Percentiles rank a stretch among this genome's conserved stretches.
Evolutionary conservation across 2,797 vertebrate species (phyloP).

Genomic region (Chelon labrosus): DNA sequence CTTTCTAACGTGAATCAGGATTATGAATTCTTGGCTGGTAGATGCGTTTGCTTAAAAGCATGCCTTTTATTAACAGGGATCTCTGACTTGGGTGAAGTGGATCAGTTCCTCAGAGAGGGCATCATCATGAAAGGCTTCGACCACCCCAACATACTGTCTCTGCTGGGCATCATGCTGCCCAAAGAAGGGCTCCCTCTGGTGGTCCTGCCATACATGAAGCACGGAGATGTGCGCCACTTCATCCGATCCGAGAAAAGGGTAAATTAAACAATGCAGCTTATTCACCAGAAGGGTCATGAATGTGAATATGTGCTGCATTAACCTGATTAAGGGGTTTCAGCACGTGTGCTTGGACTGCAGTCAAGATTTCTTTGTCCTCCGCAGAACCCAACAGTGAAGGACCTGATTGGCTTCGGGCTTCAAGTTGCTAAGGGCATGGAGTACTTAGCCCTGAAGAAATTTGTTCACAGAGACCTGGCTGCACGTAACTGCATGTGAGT

Average conservation of each 20-base stretch:
- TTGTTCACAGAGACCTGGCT: constrained; percentile 97
- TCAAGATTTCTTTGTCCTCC: constrained; percentile 16
- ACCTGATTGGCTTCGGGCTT: constrained; percentile 95
- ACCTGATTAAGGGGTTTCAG: neutral
- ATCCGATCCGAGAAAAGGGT: constrained; percentile 92
- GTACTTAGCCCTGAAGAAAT: constrained; percentile 94
- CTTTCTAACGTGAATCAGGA: neutral
- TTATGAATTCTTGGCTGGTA: neutral
- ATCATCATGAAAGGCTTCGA: constrained; percentile 97
- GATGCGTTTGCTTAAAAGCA: neutral
- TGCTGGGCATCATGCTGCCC: constrained; percentile 93
- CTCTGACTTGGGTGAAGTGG: constrained; percentile 92
- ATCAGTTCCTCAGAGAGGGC: constrained; percentile 95
- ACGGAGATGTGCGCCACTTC: constrained; percentile 94
- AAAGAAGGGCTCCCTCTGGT: constrained; percentile 92
- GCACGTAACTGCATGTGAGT: constrained; percentile 99
- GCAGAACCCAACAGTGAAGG: constrained; percentile 96
- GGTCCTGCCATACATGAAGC: constrained; percentile 95
- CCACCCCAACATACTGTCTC: constrained; percentile 92
- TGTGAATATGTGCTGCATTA: constrained; percentile 7
- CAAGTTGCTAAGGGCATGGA: constrained; percentile 97
- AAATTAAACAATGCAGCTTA: constrained; percentile 43
- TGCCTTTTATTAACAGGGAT: constrained; percentile 85
- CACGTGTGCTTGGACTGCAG: neutral
- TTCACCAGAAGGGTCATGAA: neutral